Evolutionary conservation across 2,797 vertebrate species (phyloP), one percentile per base, ranked within the genome.

Genomic region (Sphenopsis melanotis): DNA sequence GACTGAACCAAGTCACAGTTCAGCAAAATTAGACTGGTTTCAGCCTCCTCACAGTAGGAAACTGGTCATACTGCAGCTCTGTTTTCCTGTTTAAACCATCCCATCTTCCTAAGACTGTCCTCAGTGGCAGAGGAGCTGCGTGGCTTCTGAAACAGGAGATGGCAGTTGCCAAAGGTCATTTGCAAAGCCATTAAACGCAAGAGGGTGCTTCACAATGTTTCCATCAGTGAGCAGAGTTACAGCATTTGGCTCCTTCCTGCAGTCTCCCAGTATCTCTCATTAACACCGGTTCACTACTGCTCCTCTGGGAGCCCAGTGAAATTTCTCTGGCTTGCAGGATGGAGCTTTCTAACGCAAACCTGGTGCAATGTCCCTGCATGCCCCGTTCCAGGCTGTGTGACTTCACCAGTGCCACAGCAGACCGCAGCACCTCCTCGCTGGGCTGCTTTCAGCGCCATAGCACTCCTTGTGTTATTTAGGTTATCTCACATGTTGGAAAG

Each of bases 1-100:
- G 87, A 93, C 80, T 95, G 90, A 96, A 95, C 74, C 39, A 6
- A 96, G 74, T 90, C 89, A 93, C 44, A 93, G 93, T 95, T 95
- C 89, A 95, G 84, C 83, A 86, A 93, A 94, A 86, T 83, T 53
- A 90, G 37, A 42, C 90, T 57, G 89, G 71, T 94, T 95, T 93
- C 74, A 79, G 82, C 94, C 95, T 95, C 92, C 80, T 96, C 93
- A 15, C 87, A 89, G 87, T 57, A 87, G 83, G 91, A 94, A 95
- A 53, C 39, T 88, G 50, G 70, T 68, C 76, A 72, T 60, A 34
- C 52, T 92, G 70, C 79, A 92, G 85, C 85, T 96, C 78, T 89
- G 76, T 63, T 89, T 83, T 95, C 87, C 82, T 75, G 50, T 92
- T 95, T 85, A 91, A 94, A 82, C 76, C 15, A 2, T 78, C 85